phyloP scores from a whole-genome alignment of 1,140 invertebrate species.

The Tetranychus urticae region DNA sequence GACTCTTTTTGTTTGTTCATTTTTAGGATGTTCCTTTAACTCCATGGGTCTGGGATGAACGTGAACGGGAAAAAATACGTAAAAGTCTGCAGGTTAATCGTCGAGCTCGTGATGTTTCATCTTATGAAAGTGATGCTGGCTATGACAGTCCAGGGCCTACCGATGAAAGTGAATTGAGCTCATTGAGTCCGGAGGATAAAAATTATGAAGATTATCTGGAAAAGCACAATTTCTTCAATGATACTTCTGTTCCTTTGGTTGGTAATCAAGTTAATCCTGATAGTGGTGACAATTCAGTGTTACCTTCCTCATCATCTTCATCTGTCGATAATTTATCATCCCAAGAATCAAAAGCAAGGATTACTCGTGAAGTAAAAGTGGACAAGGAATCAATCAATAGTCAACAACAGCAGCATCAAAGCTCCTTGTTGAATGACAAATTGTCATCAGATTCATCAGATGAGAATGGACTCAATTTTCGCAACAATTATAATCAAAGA shows the following conservation, averaged over 20 bases:
- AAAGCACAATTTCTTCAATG: background rate
- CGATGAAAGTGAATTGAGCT: background rate
- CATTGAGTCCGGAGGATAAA: background rate
- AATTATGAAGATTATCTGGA: background rate
- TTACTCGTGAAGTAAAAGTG: too few relatives aligned
- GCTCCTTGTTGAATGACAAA: too few relatives aligned
- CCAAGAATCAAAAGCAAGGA: too few relatives aligned
- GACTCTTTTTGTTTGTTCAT: background rate
- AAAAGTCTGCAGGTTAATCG: background rate
- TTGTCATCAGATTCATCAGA: conserved; percentile 28
- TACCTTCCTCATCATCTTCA: too few relatives aligned
- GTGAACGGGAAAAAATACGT: conserved; percentile 44
- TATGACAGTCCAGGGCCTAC: background rate
- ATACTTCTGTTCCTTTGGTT: background rate
- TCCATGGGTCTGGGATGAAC: conserved; percentile 61
- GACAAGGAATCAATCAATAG: too few relatives aligned
- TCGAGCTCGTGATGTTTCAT: background rate
- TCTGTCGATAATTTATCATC: too few relatives aligned
- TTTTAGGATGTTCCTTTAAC: conserved; percentile 55
- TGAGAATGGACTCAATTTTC: too few relatives aligned
- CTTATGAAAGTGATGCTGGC: background rate
- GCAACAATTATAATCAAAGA: too few relatives aligned
- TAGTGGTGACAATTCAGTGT: background rate
- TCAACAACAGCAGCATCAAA: too few relatives aligned
- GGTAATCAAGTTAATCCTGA: background rate